Conservation (phyloP, 2,113 vertebrate species). For the Nibea albiflora region DNA sequence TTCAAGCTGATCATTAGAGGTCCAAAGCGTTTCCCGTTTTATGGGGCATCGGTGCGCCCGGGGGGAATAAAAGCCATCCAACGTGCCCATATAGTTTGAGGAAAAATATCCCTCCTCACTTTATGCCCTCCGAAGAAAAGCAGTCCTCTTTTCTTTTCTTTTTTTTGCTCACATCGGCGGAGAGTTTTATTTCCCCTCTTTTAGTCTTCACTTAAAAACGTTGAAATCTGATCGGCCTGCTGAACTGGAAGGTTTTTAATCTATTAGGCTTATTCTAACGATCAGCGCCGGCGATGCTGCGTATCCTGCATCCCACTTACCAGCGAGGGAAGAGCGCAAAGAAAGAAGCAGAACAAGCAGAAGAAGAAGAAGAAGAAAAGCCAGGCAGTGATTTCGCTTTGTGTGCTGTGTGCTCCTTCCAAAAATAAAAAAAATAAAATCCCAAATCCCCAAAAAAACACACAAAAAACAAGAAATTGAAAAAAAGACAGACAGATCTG, state of each 20-base stretch:
- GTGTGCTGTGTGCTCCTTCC: slow-evolving; percentile 12
- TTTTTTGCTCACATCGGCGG: background rate
- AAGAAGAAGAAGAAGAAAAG: background rate
- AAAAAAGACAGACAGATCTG: background rate
- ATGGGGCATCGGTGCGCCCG: slow-evolving; percentile 33
- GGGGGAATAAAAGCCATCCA: slow-evolving; percentile 53
- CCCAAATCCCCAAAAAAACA: too few species aligned
- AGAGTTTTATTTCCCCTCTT: slow-evolving; percentile 49
- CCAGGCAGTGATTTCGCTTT: slow-evolving; percentile 38
- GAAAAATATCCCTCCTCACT: slow-evolving; percentile 57
- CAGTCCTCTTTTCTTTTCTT: slow-evolving; percentile 23
- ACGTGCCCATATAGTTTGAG: slow-evolving; percentile 67
- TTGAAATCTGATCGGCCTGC: slow-evolving; percentile 29
- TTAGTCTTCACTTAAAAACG: slow-evolving; percentile 14
- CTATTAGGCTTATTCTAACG: slow-evolving; percentile 40
- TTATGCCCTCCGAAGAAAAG: slow-evolving; percentile 45
- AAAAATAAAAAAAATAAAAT: background rate
- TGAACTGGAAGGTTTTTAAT: slow-evolving; percentile 49
- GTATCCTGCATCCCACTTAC: slow-evolving; percentile 66
- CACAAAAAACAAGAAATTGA: too few species aligned
- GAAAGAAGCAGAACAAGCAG: background rate
- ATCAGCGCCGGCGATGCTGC: slow-evolving; percentile 58
- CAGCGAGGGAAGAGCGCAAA: slow-evolving; percentile 48
- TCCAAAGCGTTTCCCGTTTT: slow-evolving; percentile 13
- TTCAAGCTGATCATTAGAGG: slow-evolving; percentile 45